These are phyloP conservation scores for Lymantria dispar DNA, from an alignment of 2,888 invertebrate genomes.

Conservation along the genomic window DNA sequence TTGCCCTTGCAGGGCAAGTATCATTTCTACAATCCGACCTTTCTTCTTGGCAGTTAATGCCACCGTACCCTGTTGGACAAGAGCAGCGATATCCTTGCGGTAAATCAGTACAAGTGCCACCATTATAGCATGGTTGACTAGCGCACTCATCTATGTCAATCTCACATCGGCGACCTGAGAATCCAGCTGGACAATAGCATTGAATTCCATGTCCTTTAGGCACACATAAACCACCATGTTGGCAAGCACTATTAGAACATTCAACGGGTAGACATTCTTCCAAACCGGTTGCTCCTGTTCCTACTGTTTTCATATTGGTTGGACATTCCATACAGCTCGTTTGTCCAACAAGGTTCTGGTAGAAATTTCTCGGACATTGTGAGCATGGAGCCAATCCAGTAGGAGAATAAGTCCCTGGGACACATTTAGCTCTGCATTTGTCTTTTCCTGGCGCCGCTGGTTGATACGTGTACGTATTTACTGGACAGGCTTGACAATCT, in stretches of 20 bases:
- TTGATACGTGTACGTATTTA: constrained; percentile 94
- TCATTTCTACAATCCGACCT: constrained; percentile 93
- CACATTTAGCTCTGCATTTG: constrained; percentile 93
- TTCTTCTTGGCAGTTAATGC: constrained; percentile 97
- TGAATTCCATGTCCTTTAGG: constrained; percentile 94
- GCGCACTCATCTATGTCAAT: constrained; percentile 97
- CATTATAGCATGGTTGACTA: constrained; percentile 96
- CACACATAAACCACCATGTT: constrained; percentile 95
- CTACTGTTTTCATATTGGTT: constrained; percentile 93
- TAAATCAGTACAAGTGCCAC: constrained; percentile 94
- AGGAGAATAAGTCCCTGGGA: constrained; percentile 94
- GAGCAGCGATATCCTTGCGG: constrained; percentile 96
- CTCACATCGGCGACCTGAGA: constrained; percentile 96
- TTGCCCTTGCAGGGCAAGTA: constrained; percentile 96
- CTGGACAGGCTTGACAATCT: constrained; percentile 96
- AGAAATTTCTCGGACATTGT: constrained; percentile 95
- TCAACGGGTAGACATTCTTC: constrained; percentile 94
- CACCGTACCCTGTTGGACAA: constrained; percentile 93
- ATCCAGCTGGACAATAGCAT: constrained; percentile 97
- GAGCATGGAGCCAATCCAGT: constrained; percentile 97
- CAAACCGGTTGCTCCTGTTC: constrained; percentile 89
- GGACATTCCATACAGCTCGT: constrained; percentile 95
- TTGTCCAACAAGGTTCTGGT: constrained; percentile 92
- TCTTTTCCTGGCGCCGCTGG: constrained; percentile 93
- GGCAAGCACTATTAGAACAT: constrained; percentile 93